These are phyloP conservation scores for Drosophila subquinaria DNA, from an alignment of 2,888 invertebrate species.

Conservation along the genomic window DNA sequence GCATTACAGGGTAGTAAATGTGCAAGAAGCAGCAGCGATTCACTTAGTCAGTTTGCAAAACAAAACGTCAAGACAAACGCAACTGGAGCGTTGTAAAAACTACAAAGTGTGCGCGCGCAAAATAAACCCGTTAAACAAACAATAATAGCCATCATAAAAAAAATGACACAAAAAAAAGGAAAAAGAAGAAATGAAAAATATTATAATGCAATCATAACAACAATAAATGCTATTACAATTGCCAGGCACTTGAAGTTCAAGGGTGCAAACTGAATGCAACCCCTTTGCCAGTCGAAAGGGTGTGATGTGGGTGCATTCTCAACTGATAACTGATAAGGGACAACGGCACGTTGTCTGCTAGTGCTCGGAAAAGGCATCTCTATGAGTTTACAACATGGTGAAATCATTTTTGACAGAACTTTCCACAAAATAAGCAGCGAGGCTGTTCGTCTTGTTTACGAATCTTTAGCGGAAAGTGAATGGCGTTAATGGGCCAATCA, in stretches of 20 bases:
- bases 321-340: constrained; percentile 28
- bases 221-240: constrained; percentile 1
- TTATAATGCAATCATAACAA: constrained; percentile 14
- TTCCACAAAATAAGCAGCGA: constrained; percentile 43
- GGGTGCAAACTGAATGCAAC: constrained; percentile 22
- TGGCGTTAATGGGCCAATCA: constrained; percentile 18
- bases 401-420: constrained; percentile 44
- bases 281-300: not conserved
- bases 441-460: constrained; percentile 37
- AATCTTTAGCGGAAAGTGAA: constrained; percentile 37
- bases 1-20: not conserved
- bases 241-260: constrained; percentile 62
- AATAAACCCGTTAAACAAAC: constrained; percentile 16
- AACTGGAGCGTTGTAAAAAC: constrained; percentile 53
- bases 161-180: constrained; percentile 37
- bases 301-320: not conserved
- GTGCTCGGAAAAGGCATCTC: constrained; percentile 36
- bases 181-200: constrained; percentile 14
- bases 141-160: constrained; percentile 47
- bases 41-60: constrained; percentile 59
- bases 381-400: not conserved
- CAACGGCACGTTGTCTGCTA: constrained; percentile 52
- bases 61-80: constrained; percentile 41
- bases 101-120: constrained; percentile 45
- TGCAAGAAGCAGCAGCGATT: not conserved